A percentile compares a stretch with the other conserved stretches of the same genome.
phyloP scores from a whole-genome alignment of 2,113 vertebrate species.

The Channa maculata region DNA sequence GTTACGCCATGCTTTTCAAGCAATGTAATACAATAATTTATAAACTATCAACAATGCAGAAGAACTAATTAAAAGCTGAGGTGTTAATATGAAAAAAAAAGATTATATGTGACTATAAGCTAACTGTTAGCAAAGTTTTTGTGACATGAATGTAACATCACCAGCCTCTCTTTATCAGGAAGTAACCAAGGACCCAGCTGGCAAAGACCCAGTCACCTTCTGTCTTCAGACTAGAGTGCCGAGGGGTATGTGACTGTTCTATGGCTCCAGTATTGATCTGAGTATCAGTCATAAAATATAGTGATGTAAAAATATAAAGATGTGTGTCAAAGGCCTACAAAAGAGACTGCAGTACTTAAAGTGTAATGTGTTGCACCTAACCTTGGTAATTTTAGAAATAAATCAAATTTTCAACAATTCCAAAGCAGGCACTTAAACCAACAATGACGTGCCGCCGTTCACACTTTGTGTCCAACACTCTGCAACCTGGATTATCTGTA shows the following conservation, averaged over 20 bases:
- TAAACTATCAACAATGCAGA: conserved; percentile 40
- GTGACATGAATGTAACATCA: background rate
- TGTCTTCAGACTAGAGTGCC: conserved; percentile 4
- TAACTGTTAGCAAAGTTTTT: too few species aligned
- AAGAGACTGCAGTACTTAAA: background rate
- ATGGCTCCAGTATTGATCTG: background rate
- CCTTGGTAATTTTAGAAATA: background rate
- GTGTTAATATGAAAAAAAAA: conserved; percentile 29
- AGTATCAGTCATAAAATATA: conserved; percentile 5
- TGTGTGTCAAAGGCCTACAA: background rate
- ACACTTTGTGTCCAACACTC: too few species aligned
- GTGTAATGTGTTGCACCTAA: background rate
- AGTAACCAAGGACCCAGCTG: background rate
- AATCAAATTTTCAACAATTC: too few species aligned
- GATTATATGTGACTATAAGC: background rate
- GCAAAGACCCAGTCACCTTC: conserved; percentile 6
- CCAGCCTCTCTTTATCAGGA: background rate
- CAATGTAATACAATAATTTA: conserved; percentile 40
- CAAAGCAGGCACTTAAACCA: too few species aligned
- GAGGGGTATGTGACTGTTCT: background rate
- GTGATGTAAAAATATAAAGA: background rate
- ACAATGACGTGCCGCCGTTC: too few species aligned
- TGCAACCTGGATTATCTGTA: too few species aligned
- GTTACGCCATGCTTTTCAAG: conserved; percentile 46
- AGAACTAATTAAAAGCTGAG: conserved; percentile 35